Evolutionary conservation across 2,888 invertebrate species (phyloP).

Genomic region (Oligia fasciuncula): DNA sequence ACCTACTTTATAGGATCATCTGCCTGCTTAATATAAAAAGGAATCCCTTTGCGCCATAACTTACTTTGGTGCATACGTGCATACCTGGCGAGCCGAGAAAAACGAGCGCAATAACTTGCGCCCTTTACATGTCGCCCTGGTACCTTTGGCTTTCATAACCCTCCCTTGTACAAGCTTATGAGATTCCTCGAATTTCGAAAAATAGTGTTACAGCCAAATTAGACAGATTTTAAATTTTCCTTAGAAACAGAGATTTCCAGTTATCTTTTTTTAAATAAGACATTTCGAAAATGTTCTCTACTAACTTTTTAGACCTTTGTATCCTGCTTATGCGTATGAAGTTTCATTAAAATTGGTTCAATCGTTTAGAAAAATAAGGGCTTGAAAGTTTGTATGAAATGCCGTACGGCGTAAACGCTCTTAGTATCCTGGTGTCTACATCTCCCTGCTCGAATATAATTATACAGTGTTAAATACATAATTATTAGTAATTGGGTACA

Average conservation of each 20-base stretch:
- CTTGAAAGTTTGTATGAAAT: too few species aligned
- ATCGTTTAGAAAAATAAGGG: too few species aligned
- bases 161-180: slow-evolving; percentile 26
- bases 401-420: too few species aligned
- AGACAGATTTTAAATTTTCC: too few species aligned
- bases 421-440: background rate
- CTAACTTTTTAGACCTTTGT: too few species aligned
- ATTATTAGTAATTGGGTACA: too few species aligned
- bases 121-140: slow-evolving; percentile 20
- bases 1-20: background rate
- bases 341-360: too few species aligned
- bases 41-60: slow-evolving; percentile 41
- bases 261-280: too few species aligned
- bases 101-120: slow-evolving; percentile 48
- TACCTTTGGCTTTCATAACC: slow-evolving; percentile 31
- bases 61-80: slow-evolving; percentile 47
- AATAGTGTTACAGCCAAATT: too few species aligned
- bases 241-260: too few species aligned
- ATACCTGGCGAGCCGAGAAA: slow-evolving; percentile 48
- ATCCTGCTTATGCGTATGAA: too few species aligned
- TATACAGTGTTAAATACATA: background rate
- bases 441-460: background rate
- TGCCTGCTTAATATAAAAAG: slow-evolving; percentile 25
- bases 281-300: too few species aligned
- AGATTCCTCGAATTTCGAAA: slow-evolving; percentile 38